Base-by-base conservation (phyloP, 2,797 vertebrate genomes). In the Sebastes itinus region DNA sequence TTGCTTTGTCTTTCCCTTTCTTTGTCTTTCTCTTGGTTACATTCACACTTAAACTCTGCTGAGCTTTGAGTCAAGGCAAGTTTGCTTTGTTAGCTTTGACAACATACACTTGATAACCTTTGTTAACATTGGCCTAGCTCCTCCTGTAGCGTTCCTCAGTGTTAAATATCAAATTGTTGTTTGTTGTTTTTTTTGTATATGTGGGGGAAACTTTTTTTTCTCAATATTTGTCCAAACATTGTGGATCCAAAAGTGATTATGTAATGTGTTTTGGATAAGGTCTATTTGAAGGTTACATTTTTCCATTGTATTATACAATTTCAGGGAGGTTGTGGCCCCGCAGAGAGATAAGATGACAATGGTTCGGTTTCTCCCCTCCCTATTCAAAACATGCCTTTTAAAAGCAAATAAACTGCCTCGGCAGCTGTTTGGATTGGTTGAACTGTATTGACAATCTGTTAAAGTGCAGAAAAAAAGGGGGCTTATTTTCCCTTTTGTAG, bases 371-470 rank as follows among this genome's bases (percentile, higher is more conserved):
- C 62, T 87, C 74, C 82, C 71, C 75, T 84, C 18, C 70, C 77
- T 83, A 86, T 92, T 91, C 84, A 92, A 92, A 92, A 88, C 68
- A 54, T 38, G 67, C 79, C 82, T 89, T 52, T 86, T 58, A 88
- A 75, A 92, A 90, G 86, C 86, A 93, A 93, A 92, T 89, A 89
- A 88, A 87, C 87, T 88, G 83, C 77, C 83, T 81, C 75, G 59
- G 85, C 83, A 85, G 75, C 85, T 88, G 90, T 90, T 94, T 85
- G 78, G 85, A 89, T 92, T 88, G 87, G 86, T 79, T 82, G 80
- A 88, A 89, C 83, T 88, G 71, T 92, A 93, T 93, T 93, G 92
- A 92, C 93, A 92, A 90, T 92, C 88, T 88, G 88, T 87, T 91
- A 90, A 90, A 88, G 88, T 83, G 80, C 82, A 89, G 80, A 89